Evolutionary conservation across 2,797 vertebrate genomes (phyloP), one percentile per base, ranked within the genome.

Genomic region (Gymnoscopelus microlampas): DNA sequence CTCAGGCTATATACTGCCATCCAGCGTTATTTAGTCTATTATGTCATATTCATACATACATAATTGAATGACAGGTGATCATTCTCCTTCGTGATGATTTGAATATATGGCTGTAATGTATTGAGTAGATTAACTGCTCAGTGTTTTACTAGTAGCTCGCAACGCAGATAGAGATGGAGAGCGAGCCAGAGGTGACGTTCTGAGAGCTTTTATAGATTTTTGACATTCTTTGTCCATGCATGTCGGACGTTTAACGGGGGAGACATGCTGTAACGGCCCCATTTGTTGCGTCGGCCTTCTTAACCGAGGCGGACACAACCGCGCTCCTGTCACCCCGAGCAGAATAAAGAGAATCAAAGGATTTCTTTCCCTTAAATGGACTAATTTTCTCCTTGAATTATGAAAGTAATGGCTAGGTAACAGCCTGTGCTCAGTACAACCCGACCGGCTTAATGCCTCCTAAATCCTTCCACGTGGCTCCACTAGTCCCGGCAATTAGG

Each of bases 381-480:
- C 95, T 95, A 94, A 97, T 99, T 98, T 98, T 98, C 97, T 95
- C 95, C 96, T 96, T 97, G 96, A 98, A 96, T 98, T 99, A 97
- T 97, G 96, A 98, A 98, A 97, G 97, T 94, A 95, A 96, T 94
- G 96, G 94, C 94, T 92, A 97, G 96, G 97, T 98, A 98, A 98
- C 96, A 98, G 96, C 87, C 96, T 94, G 97, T 95, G 95, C 97
- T 95, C 95, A 94, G 96, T 97, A 96, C 96, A 19, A 19, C 95
- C 96, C 26, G 26, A 78, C 93, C 95, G 85, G 96, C 95, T 96
- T 99, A 99, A 97, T 96, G 94, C 97, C 93, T 80, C 92, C 95
- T 98, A 99, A 99, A 98, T 94, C 98, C 96, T 98, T 99, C 97
- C 98, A 99, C 98, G 98, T 99, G 98, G 95, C 97, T 96, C 95